These are phyloP conservation scores for Halcyon chelicuti DNA, from an alignment of 2,797 vertebrate genomes.

Conservation along the genomic window DNA sequence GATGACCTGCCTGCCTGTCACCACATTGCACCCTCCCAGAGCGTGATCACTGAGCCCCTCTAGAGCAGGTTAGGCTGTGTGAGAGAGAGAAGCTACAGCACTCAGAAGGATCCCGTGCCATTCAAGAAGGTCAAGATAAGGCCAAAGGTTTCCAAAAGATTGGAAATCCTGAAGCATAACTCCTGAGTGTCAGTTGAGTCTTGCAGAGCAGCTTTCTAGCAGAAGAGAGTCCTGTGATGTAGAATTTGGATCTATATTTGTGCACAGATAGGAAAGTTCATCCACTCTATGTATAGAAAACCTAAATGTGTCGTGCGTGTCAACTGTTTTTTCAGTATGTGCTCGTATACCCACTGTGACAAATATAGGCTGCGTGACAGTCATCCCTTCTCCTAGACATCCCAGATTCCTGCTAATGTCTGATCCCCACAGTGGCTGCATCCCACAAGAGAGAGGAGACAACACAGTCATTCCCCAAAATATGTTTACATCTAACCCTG, in stretches of 20 bases:
- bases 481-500: not conserved
- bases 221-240: not conserved
- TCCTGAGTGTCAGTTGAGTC: not conserved
- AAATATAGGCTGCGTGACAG: not conserved
- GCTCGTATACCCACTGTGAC: not conserved
- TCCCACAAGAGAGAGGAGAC: not conserved
- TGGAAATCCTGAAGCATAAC: not conserved
- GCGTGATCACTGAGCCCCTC: not conserved
- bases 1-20: not conserved
- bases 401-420: not conserved
- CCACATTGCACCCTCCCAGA: too few relatives aligned
- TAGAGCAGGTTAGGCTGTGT: too few relatives aligned
- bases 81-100: not conserved
- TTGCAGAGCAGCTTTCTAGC: not conserved
- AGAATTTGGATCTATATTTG: not conserved
- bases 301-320: not conserved
- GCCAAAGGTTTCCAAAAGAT: not conserved
- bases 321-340: not conserved
- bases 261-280: not conserved
- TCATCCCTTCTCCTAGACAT: not conserved
- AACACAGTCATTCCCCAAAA: not conserved
- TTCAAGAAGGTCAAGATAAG: rapidly evolving
- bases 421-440: not conserved
- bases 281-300: not conserved
- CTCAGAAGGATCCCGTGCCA: not conserved